A percentile compares a stretch with the other conserved stretches of the same genome.
phyloP scores from a whole-genome alignment of 1,140 invertebrate genomes.

The Lethocerus indicus region DNA sequence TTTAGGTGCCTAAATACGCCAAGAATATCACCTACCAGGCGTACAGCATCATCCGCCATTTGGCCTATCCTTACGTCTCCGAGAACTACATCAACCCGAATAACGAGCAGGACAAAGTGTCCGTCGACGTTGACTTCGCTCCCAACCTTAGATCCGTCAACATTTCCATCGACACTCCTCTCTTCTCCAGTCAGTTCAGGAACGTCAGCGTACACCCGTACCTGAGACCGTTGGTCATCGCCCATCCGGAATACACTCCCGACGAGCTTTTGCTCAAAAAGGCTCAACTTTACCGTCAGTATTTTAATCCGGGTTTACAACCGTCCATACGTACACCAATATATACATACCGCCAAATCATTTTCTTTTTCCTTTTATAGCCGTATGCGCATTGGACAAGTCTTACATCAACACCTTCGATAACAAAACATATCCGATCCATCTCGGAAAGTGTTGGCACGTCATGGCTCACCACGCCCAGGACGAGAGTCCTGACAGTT shows the following conservation, averaged over 20 bases:
- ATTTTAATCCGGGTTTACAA: constrained; percentile 24
- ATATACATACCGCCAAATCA: background rate
- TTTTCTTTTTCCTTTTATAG: constrained; percentile 24
- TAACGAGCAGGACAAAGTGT: constrained; percentile 27
- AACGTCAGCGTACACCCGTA: constrained; percentile 24
- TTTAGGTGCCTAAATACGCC: constrained; percentile 1
- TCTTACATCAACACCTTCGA: constrained; percentile 39
- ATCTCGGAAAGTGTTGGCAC: constrained; percentile 36
- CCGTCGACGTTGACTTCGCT: constrained; percentile 25
- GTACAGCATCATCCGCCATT: constrained; percentile 11
- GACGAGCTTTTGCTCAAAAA: constrained; percentile 24
- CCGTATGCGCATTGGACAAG: constrained; percentile 37
- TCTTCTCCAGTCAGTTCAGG: constrained; percentile 23
- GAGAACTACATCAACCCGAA: constrained; percentile 16
- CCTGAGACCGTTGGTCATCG: constrained; percentile 22
- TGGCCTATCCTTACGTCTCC: constrained; percentile 11
- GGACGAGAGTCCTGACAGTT: constrained; percentile 13
- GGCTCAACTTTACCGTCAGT: constrained; percentile 21
- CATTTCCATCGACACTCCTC: constrained; percentile 25
- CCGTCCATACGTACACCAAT: background rate
- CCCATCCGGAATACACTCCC: constrained; percentile 26
- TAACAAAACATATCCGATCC: constrained; percentile 32
- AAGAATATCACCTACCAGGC: constrained; percentile 18
- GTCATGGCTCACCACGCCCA: constrained; percentile 29
- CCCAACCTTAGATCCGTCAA: constrained; percentile 25